Evolutionary conservation across 2,888 invertebrate species (phyloP).

Genomic region (Habrosyne pyritoides): DNA sequence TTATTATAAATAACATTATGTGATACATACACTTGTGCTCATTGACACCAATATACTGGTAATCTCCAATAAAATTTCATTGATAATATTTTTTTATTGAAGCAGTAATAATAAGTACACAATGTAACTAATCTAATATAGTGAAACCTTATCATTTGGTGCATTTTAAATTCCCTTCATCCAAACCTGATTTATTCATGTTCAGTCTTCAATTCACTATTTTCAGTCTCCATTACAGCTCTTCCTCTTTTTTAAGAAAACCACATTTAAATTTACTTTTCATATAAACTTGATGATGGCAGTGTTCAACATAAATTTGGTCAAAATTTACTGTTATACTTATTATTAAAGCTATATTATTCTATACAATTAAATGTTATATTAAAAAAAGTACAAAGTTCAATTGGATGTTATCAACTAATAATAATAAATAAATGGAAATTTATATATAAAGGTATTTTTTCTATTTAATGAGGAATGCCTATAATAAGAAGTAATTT

Average conservation of each 20-base stretch:
- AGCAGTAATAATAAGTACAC: neutral
- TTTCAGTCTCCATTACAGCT: slow-evolving; percentile 18
- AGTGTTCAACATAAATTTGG: neutral
- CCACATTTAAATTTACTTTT: no score
- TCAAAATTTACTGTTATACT: neutral
- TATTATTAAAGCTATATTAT: no score
- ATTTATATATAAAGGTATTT: neutral
- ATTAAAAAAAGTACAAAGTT: no score
- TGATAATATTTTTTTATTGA: neutral
- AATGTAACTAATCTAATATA: neutral
- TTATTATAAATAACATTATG: neutral
- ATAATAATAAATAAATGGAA: neutral
- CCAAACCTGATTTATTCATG: neutral
- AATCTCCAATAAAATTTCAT: neutral
- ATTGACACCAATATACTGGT: neutral
- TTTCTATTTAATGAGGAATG: neutral
- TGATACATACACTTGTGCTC: neutral
- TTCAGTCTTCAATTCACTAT: slow-evolving; percentile 18
- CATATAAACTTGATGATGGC: no score
- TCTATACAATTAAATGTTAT: no score
- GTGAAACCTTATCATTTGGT: no score
- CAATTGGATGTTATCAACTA: no score
- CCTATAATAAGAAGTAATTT: neutral
- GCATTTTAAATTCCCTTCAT: no score
- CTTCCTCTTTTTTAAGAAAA: neutral